Base-by-base conservation (phyloP, 1,140 invertebrate species). In the Antheraea mylitta region DNA sequence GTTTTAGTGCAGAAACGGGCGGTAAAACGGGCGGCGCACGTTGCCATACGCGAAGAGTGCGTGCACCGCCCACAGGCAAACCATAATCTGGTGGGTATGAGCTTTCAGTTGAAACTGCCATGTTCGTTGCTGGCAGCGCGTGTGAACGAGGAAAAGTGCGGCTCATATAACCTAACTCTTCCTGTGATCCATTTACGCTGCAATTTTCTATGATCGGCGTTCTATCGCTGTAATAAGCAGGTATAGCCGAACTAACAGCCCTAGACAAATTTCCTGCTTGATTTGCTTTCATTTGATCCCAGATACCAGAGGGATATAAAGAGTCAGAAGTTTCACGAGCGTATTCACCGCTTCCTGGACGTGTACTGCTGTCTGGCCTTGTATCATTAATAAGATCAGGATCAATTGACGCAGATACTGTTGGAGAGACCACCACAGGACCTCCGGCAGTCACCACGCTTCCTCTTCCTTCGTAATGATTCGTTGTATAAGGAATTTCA, bases 351-450 rank as follows among this genome's bases (percentile, higher is more conserved):
- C 95, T 95, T 42, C 91, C 93, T 60, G 94, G 94, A 64, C 94
- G 83, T 72, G 83, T 73, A 30, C 66, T 82, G 72, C 93, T 94
- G 16, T 94, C 94, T 36, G 93, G 92, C 78, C 94, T 93, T 0
- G 96, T 96, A 78, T 97, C 96, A 76, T 96, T 96, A 76, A 97
- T 97, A 48, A 97, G 91, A 85, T 97, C 96, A 7, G 96, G 96
- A 83, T 97, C 96, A 69, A 97, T 96, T 69, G 95, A 94, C 3
- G 95, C 94, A 60, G 95, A 93, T 6, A 94, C 94, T 2, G 95
- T 95, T 19, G 95, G 95, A 13, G 95, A 96, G 1, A 96, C 95
- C 72, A 94, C 96, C 11, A 94, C 93, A 0, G 94, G 92, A 18
- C 89, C 92, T 8, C 92, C 91, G 0, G 93, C 87, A 36, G 94